Base-by-base conservation (phyloP, 2,888 invertebrate genomes). In the Pachliopta kotzebuea region DNA sequence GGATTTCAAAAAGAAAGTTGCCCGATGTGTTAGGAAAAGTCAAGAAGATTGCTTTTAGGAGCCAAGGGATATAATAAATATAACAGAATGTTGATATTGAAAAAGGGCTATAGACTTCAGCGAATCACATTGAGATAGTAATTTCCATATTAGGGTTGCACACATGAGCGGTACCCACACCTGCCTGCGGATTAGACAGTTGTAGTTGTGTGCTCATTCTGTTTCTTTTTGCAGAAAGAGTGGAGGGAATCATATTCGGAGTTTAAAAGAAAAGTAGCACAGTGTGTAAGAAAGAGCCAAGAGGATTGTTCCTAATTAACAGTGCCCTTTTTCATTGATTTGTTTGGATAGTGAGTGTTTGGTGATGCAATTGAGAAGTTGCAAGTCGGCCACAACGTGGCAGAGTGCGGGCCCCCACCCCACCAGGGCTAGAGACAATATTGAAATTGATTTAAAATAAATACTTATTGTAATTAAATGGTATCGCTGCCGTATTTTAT, bases 231-330 rank as follows among this genome's bases (percentile, higher is more conserved):
- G 78, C 94, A 98, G 97, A 99, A 99, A 95, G 98, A 98, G 94
- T 98, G 98, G 98, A 95, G 99, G 92, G 98, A 99, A 93, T 96
- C 97, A 89, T 98, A 97, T 93, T 93, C 96, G 90, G 98, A 98
- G 93, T 99, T 99, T 94, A 99, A 98, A 94, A 95, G 97, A 92
- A 98, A 97, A 94, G 99, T 99, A 85, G 98, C 98, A 80, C 95
- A 96, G 92, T 98, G 98, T 94, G 99, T 99, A 84, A 95, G 99
- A 93, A 98, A 97, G 94, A 99, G 98, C 94, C 98, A 99, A 94
- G 99, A 99, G 93, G 97, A 98, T 93, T 96, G 97, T 95, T 95
- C 96, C 95, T 97, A 96, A 95, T 92, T 89, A 91, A 90, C 88
- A 93, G 91, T 89, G 90, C 87, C 90, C 90, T 87, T 87, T 89